Percentiles rank a stretch among this genome's conserved stretches.
These are phyloP conservation scores for Copsychus sechellarum DNA, from an alignment of 2,113 vertebrate genomes.

Conservation along the genomic window DNA sequence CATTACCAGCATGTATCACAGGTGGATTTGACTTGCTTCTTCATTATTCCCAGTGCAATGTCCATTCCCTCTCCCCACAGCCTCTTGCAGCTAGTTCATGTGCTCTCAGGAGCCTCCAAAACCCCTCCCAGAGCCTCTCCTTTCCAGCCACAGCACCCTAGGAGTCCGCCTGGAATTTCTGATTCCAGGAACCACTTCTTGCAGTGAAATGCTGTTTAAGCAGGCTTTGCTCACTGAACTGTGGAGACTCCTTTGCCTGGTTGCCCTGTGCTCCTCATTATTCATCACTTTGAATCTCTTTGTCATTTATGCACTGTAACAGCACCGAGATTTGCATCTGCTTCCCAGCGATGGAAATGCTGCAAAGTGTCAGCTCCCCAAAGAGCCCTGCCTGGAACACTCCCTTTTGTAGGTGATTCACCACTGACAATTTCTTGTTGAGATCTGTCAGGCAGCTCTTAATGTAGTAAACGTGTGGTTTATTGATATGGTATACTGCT, in stretches of 20 bases:
- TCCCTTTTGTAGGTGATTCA: conserved; percentile 39
- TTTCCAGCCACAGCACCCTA: background rate
- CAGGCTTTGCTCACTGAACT: background rate
- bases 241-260: background rate
- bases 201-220: background rate
- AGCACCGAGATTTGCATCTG: conserved; percentile 25
- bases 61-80: background rate
- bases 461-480: background rate
- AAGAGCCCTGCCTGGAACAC: conserved; percentile 23
- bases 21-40: background rate
- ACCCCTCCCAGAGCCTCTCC: background rate
- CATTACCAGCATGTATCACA: background rate
- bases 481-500: conserved; percentile 22
- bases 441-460: conserved; percentile 15
- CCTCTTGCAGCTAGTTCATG: background rate
- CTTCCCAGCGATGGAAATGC: background rate
- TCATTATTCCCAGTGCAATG: background rate
- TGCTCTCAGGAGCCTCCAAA: background rate
- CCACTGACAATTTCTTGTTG: background rate
- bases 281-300: conserved; percentile 18
- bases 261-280: conserved; percentile 26
- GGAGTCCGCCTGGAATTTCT: background rate
- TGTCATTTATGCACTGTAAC: conserved; percentile 24
- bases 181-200: background rate
- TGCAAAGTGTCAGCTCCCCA: background rate